Evolutionary conservation across 2,113 vertebrate species (phyloP).

Genomic region (Pandion haliaetus): DNA sequence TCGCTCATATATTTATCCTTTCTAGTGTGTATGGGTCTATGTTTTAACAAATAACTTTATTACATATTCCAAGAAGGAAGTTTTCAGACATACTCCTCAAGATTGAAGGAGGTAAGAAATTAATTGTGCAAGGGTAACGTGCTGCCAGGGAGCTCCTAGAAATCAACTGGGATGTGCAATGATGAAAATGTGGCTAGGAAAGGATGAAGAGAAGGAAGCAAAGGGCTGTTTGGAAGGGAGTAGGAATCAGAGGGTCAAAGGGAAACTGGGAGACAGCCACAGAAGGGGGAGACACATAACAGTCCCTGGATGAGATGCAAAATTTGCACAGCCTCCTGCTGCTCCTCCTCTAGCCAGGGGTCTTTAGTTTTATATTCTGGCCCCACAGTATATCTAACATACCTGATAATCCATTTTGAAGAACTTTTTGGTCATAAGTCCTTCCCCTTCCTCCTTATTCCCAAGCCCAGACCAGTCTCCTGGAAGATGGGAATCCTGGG

Average conservation of each 20-base stretch:
- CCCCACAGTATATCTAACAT: neutral
- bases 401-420: neutral
- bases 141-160: neutral
- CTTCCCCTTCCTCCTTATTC: neutral
- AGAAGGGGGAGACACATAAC: neutral
- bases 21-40: neutral
- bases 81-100: neutral
- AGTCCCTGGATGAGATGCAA: neutral
- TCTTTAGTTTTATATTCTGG: neutral
- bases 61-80: neutral
- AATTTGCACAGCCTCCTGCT: neutral
- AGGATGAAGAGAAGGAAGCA: neutral
- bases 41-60: neutral
- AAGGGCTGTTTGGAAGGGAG: neutral
- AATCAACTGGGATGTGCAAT: neutral
- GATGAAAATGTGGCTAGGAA: neutral
- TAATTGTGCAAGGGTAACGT: neutral
- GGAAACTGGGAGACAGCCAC: neutral
- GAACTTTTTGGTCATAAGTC: neutral
- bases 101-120: neutral
- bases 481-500: neutral
- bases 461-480: neutral
- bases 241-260: neutral
- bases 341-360: neutral
- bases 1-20: neutral